A percentile compares a stretch with the other conserved stretches of the same genome.
These are phyloP conservation scores for Drosophila yooni DNA, from an alignment of 2,888 invertebrate genomes.

Conservation along the genomic window DNA sequence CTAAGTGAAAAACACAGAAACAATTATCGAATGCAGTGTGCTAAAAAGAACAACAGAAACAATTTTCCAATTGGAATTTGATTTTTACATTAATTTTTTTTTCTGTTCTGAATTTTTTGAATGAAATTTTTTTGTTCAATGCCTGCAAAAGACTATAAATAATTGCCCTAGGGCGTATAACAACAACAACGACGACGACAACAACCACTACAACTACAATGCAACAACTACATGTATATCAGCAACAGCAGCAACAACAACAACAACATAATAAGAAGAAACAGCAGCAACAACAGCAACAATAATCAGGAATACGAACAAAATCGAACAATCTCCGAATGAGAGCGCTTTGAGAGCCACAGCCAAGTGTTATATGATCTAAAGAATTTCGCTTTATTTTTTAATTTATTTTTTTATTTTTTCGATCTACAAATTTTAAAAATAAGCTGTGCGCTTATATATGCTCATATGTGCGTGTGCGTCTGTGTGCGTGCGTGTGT, in stretches of 20 bases:
- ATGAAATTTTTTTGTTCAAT: slow-evolving; percentile 41
- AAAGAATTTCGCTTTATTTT: slow-evolving; percentile 27
- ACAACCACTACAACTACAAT: slow-evolving; percentile 13
- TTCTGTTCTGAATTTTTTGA: slow-evolving; percentile 42
- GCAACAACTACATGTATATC: slow-evolving; percentile 33
- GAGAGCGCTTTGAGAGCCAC: slow-evolving; percentile 44
- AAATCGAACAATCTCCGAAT: slow-evolving; percentile 29
- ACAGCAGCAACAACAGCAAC: slow-evolving; percentile 37
- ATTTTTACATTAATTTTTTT: slow-evolving; percentile 29
- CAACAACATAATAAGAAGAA: slow-evolving; percentile 37
- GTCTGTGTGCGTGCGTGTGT: slow-evolving; percentile 26
- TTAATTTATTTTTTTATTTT: slow-evolving; percentile 25
- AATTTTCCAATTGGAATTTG: slow-evolving; percentile 34
- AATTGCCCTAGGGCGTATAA: slow-evolving; percentile 60
- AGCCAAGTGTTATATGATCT: slow-evolving; percentile 73
- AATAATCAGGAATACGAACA: slow-evolving; percentile 54
- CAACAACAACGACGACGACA: slow-evolving; percentile 26
- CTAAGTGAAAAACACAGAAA: slow-evolving; percentile 52
- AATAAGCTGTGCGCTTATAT: slow-evolving; percentile 52
- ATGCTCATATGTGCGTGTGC: slow-evolving; percentile 29
- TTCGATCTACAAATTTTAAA: slow-evolving; percentile 58
- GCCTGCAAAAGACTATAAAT: slow-evolving; percentile 64
- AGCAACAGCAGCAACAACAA: slow-evolving; percentile 27
- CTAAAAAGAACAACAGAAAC: slow-evolving; percentile 16
- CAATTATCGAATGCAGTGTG: slow-evolving; percentile 32